Evolutionary conservation across 1,140 invertebrate species (phyloP).

Genomic region (Oncopeltus fasciatus): DNA sequence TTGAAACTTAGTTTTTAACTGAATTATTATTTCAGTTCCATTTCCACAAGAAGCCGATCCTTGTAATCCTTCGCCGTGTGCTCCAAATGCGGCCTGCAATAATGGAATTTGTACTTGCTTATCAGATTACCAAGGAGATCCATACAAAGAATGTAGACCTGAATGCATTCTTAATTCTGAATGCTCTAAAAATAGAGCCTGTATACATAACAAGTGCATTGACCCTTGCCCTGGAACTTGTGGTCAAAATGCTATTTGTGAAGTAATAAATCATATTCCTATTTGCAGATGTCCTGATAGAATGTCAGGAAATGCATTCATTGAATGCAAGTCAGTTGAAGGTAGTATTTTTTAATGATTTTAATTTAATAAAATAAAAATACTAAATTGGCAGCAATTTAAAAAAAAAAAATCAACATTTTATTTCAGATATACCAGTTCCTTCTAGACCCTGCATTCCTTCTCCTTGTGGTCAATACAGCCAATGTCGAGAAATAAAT

Average conservation of each 20-base stretch:
- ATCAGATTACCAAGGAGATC: conserved; percentile 40
- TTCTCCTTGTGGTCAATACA: conserved; percentile 39
- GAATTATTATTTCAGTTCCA: conserved; percentile 1
- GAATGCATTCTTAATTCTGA: conserved; percentile 37
- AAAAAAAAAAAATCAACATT: neutral
- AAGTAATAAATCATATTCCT: conserved; percentile 34
- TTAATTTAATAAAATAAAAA: neutral
- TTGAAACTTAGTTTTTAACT: neutral
- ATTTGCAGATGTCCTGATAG: conserved; percentile 34
- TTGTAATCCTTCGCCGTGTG: conserved; percentile 39
- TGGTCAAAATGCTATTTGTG: conserved; percentile 36
- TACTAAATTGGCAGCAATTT: neutral
- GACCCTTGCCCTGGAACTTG: conserved; percentile 38
- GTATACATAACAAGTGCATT: conserved; percentile 35
- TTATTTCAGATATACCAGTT: conserved; percentile 38
- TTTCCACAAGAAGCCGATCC: conserved; percentile 27
- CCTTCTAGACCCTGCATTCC: conserved; percentile 35
- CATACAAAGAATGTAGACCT: conserved; percentile 33
- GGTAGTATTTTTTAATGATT: conserved; percentile 32
- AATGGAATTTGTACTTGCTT: conserved; percentile 36
- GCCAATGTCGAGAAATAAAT: conserved; percentile 35
- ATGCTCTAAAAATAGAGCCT: conserved; percentile 34
- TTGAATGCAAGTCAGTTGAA: conserved; percentile 24
- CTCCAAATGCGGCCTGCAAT: conserved; percentile 41
- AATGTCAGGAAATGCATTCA: conserved; percentile 35